These are phyloP conservation scores for Hemibagrus guttatus DNA, from an alignment of 2,797 vertebrate species.

Conservation along the genomic window DNA sequence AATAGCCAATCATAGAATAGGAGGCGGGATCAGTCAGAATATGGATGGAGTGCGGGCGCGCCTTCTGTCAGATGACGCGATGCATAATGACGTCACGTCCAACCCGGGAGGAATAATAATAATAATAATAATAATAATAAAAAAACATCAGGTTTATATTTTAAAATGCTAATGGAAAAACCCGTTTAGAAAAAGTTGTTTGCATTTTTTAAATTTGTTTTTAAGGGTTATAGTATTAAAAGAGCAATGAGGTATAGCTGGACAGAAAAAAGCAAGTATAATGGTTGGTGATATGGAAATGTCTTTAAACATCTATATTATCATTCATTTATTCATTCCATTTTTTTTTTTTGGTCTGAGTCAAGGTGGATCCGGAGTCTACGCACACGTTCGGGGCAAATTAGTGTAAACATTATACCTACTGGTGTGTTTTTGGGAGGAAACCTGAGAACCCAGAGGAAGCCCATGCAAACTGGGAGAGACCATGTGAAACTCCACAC, in stretches of 20 bases:
- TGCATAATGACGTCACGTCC: constrained; percentile 7
- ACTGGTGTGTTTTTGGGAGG: neutral
- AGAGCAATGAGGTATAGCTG: neutral
- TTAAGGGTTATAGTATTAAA: neutral
- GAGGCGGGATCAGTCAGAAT: constrained; percentile 7
- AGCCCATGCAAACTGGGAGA: neutral
- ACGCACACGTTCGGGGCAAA: neutral
- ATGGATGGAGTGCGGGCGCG: neutral
- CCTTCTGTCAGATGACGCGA: constrained; percentile 6
- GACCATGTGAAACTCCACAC: neutral
- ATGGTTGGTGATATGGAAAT: neutral
- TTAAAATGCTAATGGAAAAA: neutral
- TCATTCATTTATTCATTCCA: neutral
- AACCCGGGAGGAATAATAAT: neutral
- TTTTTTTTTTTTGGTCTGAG: neutral
- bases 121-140: no score
- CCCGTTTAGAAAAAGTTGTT: neutral
- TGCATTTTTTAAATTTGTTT: neutral
- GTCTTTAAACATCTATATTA: neutral
- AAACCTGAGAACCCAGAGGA: neutral
- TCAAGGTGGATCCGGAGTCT: neutral
- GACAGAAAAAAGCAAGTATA: neutral
- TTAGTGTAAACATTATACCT: neutral
- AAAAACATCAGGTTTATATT: neutral
- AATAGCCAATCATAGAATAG: neutral